These are phyloP conservation scores for Julus scandinavius DNA, from an alignment of 2,888 invertebrate genomes.

Conservation along the genomic window DNA sequence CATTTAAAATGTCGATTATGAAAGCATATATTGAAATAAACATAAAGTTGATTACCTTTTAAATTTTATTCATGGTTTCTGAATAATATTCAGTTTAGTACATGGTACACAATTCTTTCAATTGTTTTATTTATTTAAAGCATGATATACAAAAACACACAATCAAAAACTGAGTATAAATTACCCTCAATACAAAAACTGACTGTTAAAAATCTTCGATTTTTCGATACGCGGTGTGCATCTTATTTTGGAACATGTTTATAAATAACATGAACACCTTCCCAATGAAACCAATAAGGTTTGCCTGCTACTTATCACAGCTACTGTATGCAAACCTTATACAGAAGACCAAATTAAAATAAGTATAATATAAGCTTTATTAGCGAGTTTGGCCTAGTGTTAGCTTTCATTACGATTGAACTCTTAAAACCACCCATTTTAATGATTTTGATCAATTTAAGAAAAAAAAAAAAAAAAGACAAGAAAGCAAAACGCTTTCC, in stretches of 20 bases:
- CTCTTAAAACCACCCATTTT: neutral
- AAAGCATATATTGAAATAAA: neutral
- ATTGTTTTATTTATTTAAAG: constrained; percentile 4
- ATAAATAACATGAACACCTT: neutral
- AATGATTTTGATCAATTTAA: neutral
- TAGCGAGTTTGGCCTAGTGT: neutral
- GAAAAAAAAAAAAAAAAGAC: neutral
- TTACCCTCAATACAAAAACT: constrained; percentile 34
- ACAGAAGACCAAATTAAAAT: constrained; percentile 17
- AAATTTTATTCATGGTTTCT: neutral
- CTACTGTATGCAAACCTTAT: constrained; percentile 8
- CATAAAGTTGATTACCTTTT: neutral
- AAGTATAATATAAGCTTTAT: neutral
- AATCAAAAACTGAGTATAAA: constrained; percentile 42
- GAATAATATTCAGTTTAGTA: neutral
- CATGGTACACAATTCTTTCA: neutral
- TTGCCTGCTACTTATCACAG: constrained; percentile 1
- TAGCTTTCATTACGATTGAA: neutral
- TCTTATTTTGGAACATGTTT: neutral
- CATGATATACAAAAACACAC: neutral
- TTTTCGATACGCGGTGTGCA: neutral
- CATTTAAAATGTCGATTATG: neutral
- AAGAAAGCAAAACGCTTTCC: constrained; percentile 5
- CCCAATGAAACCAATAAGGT: neutral
- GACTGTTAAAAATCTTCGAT: constrained; percentile 19